phyloP scores from a whole-genome alignment of 1,140 invertebrate genomes.

The Platyscapa corneri region DNA sequence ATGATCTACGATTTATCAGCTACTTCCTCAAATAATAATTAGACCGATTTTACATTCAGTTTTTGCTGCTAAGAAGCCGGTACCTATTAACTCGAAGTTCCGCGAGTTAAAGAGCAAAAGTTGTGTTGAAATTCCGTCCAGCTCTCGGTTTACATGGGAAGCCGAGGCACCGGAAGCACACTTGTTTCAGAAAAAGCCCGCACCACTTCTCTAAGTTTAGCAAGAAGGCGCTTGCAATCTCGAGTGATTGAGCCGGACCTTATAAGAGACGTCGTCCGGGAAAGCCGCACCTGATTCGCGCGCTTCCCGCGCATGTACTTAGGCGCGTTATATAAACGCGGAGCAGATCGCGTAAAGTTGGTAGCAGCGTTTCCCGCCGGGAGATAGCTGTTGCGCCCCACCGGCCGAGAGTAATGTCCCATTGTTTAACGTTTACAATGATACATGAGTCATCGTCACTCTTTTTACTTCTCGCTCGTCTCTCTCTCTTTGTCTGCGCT shows the following conservation, averaged over 20 bases:
- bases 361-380: not conserved
- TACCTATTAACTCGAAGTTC: too few species aligned
- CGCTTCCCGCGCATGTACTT: not conserved
- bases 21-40: too few species aligned
- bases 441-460: slow-evolving; percentile 50
- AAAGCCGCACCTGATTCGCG: slow-evolving; percentile 42
- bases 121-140: too few species aligned
- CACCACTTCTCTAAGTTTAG: not conserved
- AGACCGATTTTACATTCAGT: too few species aligned
- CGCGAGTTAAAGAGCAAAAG: too few species aligned
- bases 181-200: not conserved
- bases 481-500: not conserved
- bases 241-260: not conserved
- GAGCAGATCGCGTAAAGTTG: not conserved
- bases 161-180: too few species aligned
- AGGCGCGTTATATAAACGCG: not conserved
- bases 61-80: too few species aligned
- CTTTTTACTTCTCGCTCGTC: not conserved
- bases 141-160: too few species aligned
- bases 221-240: not conserved
- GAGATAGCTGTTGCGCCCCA: slow-evolving; percentile 50
- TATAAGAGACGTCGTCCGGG: not conserved
- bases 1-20: not conserved
- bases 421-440: slow-evolving; percentile 66
- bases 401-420: slow-evolving; percentile 54